These are phyloP conservation scores for Amblyjoppa fuscipennis DNA, from an alignment of 2,888 invertebrate genomes.

Conservation along the genomic window DNA sequence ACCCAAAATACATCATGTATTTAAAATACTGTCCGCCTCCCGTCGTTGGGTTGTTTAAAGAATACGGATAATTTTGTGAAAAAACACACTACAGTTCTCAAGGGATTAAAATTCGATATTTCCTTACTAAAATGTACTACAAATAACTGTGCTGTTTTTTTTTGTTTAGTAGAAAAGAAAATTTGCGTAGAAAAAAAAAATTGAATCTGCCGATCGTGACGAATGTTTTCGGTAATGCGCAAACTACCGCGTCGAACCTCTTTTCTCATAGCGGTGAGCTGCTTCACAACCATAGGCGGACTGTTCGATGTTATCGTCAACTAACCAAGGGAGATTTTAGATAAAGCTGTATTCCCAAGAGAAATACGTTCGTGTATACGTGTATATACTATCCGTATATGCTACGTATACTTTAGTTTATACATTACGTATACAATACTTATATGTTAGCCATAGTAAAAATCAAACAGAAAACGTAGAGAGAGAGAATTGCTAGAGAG, in stretches of 20 bases:
- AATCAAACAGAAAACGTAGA: not conserved
- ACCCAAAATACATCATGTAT: too few species aligned
- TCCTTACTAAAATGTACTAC: not conserved
- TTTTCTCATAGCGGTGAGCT: not conserved
- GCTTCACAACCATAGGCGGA: not conserved
- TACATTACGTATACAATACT: not conserved
- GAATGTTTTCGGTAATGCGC: slow-evolving; percentile 21
- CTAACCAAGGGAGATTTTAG: slow-evolving; percentile 9
- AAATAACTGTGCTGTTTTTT: not conserved
- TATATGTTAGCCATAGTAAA: not conserved
- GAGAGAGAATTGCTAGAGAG: slow-evolving; percentile 3
- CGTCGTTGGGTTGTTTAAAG: not conserved
- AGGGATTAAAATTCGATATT: not conserved
- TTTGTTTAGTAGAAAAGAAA: too few species aligned
- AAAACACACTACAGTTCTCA: not conserved
- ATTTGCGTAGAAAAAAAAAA: not conserved
- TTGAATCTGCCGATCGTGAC: slow-evolving; percentile 16
- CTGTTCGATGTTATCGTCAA: slow-evolving; percentile 29
- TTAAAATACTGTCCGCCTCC: too few species aligned
- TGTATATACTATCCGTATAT: not conserved
- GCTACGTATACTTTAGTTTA: not conserved
- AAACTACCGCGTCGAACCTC: slow-evolving; percentile 6
- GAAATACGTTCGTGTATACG: not conserved
- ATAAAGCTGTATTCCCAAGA: slow-evolving; percentile 9
- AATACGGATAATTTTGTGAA: too few species aligned